phyloP scores from a whole-genome alignment of 2,797 vertebrate genomes.

The Spinus pinus region DNA sequence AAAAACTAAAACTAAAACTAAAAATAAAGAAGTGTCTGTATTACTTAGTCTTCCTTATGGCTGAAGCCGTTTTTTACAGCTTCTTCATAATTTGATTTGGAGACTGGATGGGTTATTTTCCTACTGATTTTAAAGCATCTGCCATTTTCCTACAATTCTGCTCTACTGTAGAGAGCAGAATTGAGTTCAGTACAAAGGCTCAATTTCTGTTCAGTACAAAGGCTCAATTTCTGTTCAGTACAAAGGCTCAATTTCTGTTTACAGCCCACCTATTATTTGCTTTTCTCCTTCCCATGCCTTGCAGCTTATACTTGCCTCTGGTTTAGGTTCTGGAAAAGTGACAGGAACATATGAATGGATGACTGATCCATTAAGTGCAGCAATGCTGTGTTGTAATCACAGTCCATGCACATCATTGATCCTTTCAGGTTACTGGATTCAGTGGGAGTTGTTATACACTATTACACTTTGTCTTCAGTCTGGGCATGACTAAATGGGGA shows the following conservation, averaged over 20 bases:
- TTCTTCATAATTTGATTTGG: background rate
- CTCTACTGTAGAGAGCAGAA: background rate
- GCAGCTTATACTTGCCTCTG: background rate
- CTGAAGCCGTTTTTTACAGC: background rate
- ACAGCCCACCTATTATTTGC: background rate
- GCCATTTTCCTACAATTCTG: background rate
- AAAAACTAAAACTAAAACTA: background rate
- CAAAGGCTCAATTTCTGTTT: background rate
- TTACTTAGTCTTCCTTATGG: background rate
- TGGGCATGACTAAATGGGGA: background rate
- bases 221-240: background rate
- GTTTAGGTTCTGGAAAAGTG: background rate
- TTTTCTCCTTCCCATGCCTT: background rate
- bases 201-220: background rate
- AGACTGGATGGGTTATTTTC: background rate
- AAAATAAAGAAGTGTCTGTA: background rate
- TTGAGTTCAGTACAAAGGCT: background rate
- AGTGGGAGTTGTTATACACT: background rate
- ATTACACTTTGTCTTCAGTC: background rate
- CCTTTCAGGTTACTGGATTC: background rate
- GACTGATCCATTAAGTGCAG: background rate
- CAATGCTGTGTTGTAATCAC: background rate
- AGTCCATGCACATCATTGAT: background rate
- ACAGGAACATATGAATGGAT: background rate
- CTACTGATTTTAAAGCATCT: background rate